Conservation (phyloP, 1,140 invertebrate species). For the Drosophila chauvacae region DNA sequence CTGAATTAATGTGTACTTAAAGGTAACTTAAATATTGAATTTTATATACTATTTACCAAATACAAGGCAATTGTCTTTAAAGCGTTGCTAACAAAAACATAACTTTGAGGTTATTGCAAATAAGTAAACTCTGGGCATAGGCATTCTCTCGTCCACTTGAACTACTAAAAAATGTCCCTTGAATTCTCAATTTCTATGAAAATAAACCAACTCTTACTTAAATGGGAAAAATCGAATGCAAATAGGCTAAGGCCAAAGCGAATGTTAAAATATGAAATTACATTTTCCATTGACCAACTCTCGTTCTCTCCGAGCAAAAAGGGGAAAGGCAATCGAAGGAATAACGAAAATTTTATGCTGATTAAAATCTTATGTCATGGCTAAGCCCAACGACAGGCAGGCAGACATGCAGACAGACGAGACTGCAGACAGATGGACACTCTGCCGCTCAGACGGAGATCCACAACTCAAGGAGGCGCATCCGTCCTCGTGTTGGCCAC, state of each 20-base stretch:
- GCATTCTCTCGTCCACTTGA: background rate
- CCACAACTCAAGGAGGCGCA: constrained; percentile 57
- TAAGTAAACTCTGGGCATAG: background rate
- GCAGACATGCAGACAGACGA: constrained; percentile 7
- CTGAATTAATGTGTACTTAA: no score
- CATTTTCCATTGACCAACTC: constrained; percentile 43
- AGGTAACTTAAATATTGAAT: no score
- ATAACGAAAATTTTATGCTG: constrained; percentile 74
- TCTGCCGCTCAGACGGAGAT: constrained; percentile 2
- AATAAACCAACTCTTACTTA: background rate
- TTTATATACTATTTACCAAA: background rate
- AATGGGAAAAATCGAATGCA: constrained; percentile 13
- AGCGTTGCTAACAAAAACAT: background rate
- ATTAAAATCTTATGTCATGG: constrained; percentile 76
- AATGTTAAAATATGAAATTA: constrained; percentile 52
- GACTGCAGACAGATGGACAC: constrained; percentile 19
- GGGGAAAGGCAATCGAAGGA: constrained; percentile 36
- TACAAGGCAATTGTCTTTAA: background rate
- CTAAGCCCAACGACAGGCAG: constrained; percentile 44
- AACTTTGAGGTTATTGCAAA: background rate
- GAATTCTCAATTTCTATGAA: background rate
- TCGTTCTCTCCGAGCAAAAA: constrained; percentile 4
- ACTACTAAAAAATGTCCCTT: no score
- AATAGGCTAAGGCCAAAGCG: constrained; percentile 15
- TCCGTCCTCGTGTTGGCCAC: constrained; percentile 60